These are phyloP conservation scores for Anarsia innoxiella DNA, from an alignment of 2,888 invertebrate species.

Conservation along the genomic window DNA sequence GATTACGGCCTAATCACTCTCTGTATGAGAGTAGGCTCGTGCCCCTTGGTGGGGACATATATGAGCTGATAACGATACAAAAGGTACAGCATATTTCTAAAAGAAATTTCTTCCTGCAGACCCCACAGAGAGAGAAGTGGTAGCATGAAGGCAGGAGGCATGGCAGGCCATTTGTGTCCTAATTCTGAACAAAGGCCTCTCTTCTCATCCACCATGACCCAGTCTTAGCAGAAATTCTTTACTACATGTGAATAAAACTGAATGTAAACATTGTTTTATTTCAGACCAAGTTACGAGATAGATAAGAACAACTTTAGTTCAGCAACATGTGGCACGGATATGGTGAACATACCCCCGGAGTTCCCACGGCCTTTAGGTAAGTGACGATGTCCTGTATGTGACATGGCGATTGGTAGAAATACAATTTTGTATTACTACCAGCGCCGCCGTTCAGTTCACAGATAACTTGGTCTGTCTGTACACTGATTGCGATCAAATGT, in stretches of 20 bases:
- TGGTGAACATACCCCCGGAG: conserved; percentile 44
- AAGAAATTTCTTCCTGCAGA: no score
- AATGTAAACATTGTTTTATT: conserved; percentile 14
- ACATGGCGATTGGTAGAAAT: background rate
- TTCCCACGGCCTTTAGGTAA: conserved; percentile 60
- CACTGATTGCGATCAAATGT: background rate
- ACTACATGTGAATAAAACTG: background rate
- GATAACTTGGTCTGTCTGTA: no score
- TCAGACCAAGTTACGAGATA: conserved; percentile 55
- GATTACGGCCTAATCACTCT: no score
- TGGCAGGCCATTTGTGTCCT: background rate
- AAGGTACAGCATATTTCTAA: no score
- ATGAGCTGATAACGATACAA: no score
- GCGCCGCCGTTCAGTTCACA: background rate
- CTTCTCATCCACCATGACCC: background rate
- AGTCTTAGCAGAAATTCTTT: background rate
- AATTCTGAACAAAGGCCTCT: background rate
- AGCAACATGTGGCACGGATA: conserved; percentile 50
- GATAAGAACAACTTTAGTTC: conserved; percentile 61
- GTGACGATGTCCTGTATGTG: conserved; percentile 1
- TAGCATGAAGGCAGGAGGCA: no score
- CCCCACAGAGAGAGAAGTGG: no score
- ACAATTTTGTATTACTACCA: no score
- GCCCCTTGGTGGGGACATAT: no score
- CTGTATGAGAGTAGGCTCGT: no score